These are phyloP conservation scores for Myrmecobius fasciatus DNA, from an alignment of 2,113 vertebrate species.

Conservation along the genomic window DNA sequence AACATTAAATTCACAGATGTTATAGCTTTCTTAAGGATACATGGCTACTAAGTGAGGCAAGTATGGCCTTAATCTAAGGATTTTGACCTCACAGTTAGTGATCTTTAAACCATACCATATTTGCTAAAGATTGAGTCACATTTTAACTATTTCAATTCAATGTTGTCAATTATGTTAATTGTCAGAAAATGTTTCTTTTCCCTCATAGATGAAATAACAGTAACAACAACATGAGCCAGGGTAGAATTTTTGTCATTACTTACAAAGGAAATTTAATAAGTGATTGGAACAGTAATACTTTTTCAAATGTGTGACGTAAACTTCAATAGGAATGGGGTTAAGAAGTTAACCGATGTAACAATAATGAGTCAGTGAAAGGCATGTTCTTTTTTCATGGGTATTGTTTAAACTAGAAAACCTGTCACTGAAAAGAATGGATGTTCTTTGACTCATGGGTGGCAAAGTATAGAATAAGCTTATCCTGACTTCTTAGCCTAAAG, in stretches of 20 bases:
- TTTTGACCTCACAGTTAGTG: background rate
- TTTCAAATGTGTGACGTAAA: conserved; percentile 65
- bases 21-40: background rate
- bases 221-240: background rate
- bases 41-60: background rate
- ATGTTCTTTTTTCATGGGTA: conserved; percentile 80
- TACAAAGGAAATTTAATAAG: conserved; percentile 61
- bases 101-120: background rate
- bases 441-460: conserved; percentile 86
- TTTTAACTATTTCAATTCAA: background rate
- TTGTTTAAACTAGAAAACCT: conserved; percentile 77
- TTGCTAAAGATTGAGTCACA: background rate
- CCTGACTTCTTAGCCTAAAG: conserved; percentile 81
- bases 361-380: conserved; percentile 76
- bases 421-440: conserved; percentile 83
- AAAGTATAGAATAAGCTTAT: conserved; percentile 80
- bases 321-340: conserved; percentile 81
- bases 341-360: conserved; percentile 85
- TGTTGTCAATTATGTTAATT: background rate
- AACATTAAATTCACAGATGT: background rate
- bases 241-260: conserved; percentile 35
- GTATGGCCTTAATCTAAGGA: background rate
- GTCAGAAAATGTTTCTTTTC: conserved; percentile 11
- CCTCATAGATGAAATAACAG: conserved; percentile 5
- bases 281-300: conserved; percentile 48